Evolutionary conservation across 2,113 vertebrate genomes (phyloP).

Genomic region (Entelurus aequoreus): DNA sequence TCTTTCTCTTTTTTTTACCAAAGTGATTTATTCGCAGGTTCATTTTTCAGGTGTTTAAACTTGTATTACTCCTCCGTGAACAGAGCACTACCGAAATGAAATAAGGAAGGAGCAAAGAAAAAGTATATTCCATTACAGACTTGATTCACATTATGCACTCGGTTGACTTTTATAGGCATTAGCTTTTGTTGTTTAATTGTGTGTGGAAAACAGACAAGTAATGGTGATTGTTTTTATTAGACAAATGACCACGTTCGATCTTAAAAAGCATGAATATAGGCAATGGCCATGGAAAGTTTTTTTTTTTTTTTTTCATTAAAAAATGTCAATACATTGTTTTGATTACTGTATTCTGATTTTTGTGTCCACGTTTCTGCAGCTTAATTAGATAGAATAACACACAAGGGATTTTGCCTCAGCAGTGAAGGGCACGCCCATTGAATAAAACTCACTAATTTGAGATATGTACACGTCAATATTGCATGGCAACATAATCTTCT

Average conservation of each 20-base stretch:
- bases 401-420: not conserved
- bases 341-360: not conserved
- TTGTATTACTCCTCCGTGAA: slow-evolving; percentile 57
- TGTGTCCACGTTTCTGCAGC: not conserved
- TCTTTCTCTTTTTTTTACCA: slow-evolving; percentile 52
- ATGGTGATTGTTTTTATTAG: not conserved
- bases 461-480: slow-evolving; percentile 11
- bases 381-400: slow-evolving; percentile 18
- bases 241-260: not conserved
- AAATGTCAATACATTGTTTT: not conserved
- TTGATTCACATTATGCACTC: slow-evolving; percentile 28
- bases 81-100: slow-evolving; percentile 48
- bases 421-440: slow-evolving; percentile 4
- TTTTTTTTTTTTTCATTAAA: not conserved
- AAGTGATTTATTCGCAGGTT: slow-evolving; percentile 65
- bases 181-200: slow-evolving; percentile 4
- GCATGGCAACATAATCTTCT: slow-evolving; percentile 11
- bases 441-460: not conserved
- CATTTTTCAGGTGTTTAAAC: slow-evolving; percentile 62
- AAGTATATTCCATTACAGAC: slow-evolving; percentile 56
- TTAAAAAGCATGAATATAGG: not conserved
- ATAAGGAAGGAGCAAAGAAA: slow-evolving; percentile 48
- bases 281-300: slow-evolving; percentile 11
- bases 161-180: slow-evolving; percentile 20
- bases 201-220: not conserved